Percentiles rank a stretch among this genome's conserved stretches.
These are phyloP conservation scores for Ferdinandea cuprea DNA, from an alignment of 2,888 invertebrate species.

Conservation along the genomic window DNA sequence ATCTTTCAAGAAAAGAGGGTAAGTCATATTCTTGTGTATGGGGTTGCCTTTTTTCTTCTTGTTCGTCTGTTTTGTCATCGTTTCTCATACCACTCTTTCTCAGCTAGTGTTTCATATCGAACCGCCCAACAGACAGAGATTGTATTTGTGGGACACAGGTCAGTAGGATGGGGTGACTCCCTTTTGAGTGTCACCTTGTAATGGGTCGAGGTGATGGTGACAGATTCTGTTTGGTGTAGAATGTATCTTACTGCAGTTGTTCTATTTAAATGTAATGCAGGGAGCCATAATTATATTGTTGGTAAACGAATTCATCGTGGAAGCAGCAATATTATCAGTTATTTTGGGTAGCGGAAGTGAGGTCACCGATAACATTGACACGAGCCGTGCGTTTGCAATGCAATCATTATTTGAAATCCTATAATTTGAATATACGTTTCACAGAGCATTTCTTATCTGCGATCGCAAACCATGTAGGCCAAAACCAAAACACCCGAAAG, in stretches of 20 bases:
- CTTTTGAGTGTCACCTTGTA: constrained; percentile 29
- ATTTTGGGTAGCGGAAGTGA: constrained; percentile 1
- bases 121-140: background rate
- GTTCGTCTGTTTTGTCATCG: constrained; percentile 1
- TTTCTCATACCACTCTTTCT: background rate
- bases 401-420: background rate
- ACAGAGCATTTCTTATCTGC: background rate
- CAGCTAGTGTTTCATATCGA: constrained; percentile 22
- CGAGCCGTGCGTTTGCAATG: background rate
- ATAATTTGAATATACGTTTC: background rate
- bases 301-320: background rate
- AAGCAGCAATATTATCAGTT: constrained; percentile 27
- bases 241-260: constrained; percentile 17
- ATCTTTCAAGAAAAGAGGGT: constrained; percentile 73
- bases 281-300: background rate
- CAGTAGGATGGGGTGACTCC: constrained; percentile 19
- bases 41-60: constrained; percentile 30
- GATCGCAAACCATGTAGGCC: background rate
- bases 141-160: constrained; percentile 48
- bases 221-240: background rate
- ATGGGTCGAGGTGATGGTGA: background rate
- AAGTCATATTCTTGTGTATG: constrained; percentile 42
- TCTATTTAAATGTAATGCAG: constrained; percentile 26
- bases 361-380: constrained; percentile 34
- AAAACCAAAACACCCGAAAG: background rate